Evolutionary conservation across 2,113 vertebrate genomes (phyloP).

Genomic region (Cyprinus carpio): DNA sequence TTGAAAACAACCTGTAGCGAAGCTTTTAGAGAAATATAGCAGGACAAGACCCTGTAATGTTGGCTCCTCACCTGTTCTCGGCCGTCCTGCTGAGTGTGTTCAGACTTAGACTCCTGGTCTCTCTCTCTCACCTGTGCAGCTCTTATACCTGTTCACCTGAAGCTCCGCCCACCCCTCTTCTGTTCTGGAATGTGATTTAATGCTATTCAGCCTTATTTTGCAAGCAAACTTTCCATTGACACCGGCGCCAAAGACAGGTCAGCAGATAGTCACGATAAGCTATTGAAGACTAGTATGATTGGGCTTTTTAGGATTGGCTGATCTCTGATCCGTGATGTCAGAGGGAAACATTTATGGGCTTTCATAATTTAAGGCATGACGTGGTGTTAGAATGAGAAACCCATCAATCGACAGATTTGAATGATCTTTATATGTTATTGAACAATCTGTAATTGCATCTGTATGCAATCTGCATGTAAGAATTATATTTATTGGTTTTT

Average conservation of each 20-base stretch:
- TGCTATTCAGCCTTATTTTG: not conserved
- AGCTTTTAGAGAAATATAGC: slow-evolving; percentile 30
- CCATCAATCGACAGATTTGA: not conserved
- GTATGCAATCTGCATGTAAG: not conserved
- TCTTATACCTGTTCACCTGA: slow-evolving; percentile 81
- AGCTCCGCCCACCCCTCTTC: slow-evolving; percentile 66
- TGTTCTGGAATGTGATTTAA: slow-evolving; percentile 52
- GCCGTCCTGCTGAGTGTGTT: slow-evolving; percentile 47
- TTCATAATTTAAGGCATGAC: slow-evolving; percentile 41
- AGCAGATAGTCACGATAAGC: slow-evolving; percentile 68
- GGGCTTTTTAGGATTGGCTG: slow-evolving; percentile 83
- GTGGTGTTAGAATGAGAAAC: slow-evolving; percentile 38
- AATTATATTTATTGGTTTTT: no score
- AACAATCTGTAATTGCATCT: not conserved
- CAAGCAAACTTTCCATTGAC: slow-evolving; percentile 13
- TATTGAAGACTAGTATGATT: slow-evolving; percentile 77
- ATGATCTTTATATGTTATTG: not conserved
- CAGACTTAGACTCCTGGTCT: slow-evolving; percentile 59
- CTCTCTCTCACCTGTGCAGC: slow-evolving; percentile 61
- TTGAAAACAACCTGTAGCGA: not conserved
- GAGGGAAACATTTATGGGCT: not conserved
- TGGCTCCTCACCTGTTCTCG: slow-evolving; percentile 80
- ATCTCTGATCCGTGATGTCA: slow-evolving; percentile 46
- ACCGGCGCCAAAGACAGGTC: slow-evolving; percentile 78
- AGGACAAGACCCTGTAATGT: not conserved